Base-by-base conservation (phyloP, 2,888 invertebrate genomes). In the Heteropelma amictum region DNA sequence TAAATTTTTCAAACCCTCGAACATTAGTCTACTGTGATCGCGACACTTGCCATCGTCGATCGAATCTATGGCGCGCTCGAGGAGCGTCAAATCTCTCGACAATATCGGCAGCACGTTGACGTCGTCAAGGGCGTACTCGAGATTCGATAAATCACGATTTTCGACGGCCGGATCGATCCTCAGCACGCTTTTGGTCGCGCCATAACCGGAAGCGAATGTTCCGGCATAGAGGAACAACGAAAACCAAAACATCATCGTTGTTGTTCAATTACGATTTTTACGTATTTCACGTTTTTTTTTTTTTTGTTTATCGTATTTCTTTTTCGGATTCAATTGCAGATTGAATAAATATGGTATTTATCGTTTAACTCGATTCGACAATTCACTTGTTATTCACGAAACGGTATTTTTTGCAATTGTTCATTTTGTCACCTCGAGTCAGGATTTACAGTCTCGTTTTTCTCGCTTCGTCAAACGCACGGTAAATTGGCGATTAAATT, bases 11-110 rank as follows among this genome's bases (percentile, higher is more conserved):
- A 84, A 51, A 1, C 80, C 80, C 0, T 64, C 49, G 10, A 85
- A 42, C 8, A 85, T 72, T 1, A 81, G 61, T 47, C 77, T 80
- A 56, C 80, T 77, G 23, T 85, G 83, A 42, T 82, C 77, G n/a
- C 80, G 77, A 67, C 85, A 86, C 19, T 63, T 73, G 1, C 64
- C 63, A 7, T 82, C 79, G 10, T 79, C 75, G 45, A 86, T 81
- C 6, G 76, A 63, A 0, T 82, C 80, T 6, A 85, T 74, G 0
- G 82, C 75, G 6, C 77, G 73, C 7, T 76, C 65, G 8, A 84
- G 56, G 38, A 83, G 70, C 12, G 77, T 77, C 33, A 84, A 40
- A 65, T 82, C 80, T 23, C 80, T 64, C 12, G 79, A 75, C 5
- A 81, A 61, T 10, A 82, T 69, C 6, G 86, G 84, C 42, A 85